Percentiles rank a stretch among this genome's conserved stretches.
These are phyloP conservation scores for Gymnopithys bicolor DNA, from an alignment of 2,797 vertebrate genomes.

Conservation along the genomic window DNA sequence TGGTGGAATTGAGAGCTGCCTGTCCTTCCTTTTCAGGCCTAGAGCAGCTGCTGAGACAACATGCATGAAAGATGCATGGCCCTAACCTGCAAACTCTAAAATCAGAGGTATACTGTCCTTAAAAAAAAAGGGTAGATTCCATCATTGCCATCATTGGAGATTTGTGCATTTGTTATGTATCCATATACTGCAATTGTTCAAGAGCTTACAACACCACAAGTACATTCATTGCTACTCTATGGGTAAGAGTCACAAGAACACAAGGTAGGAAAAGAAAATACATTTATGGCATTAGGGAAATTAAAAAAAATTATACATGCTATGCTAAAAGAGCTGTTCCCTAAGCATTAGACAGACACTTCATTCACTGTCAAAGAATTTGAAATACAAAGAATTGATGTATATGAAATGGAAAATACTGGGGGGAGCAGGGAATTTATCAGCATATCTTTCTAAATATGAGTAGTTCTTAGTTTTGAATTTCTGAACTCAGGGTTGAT, in stretches of 20 bases:
- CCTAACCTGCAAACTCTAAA: neutral
- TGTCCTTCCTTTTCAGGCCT: neutral
- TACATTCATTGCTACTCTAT: fast-evolving
- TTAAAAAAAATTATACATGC: neutral
- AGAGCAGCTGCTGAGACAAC: neutral
- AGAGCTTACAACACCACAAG: neutral
- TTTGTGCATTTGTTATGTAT: neutral
- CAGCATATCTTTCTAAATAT: neutral
- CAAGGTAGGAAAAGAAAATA: neutral
- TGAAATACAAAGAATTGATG: neutral
- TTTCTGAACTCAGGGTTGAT: neutral
- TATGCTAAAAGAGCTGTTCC: neutral
- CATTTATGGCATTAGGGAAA: neutral
- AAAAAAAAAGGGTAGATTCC: neutral
- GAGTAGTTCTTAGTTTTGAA: neutral
- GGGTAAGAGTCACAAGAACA: neutral
- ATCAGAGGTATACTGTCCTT: neutral
- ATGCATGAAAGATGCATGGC: neutral
- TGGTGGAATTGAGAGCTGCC: neutral
- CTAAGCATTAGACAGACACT: neutral
- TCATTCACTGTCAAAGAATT: neutral
- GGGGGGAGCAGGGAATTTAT: neutral
- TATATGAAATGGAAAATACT: neutral
- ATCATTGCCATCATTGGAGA: neutral
- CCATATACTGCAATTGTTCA: neutral